Evolutionary conservation across 2,888 invertebrate species (phyloP), one percentile per base, ranked within the genome.

Genomic region (Agriopis aurantiaria): DNA sequence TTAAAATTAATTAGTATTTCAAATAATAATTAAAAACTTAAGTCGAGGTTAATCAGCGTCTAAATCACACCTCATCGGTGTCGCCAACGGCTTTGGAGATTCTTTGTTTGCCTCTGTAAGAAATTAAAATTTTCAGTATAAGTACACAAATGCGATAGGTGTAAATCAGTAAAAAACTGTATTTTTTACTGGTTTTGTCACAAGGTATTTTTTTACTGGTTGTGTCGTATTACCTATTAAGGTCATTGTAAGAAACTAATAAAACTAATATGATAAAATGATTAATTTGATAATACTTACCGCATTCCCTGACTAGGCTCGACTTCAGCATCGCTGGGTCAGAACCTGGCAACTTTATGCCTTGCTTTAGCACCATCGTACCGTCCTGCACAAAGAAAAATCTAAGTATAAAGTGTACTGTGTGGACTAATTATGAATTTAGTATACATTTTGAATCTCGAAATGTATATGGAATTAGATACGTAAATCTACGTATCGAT

Each of bases 341-440:
- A 0, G 86, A 69, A 10, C 85, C 80, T 0, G 94, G 90, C 51
- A 94, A 72, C 76, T 94, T 95, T 41, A 94, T 89, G 51, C 95
- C 95, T 73, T 88, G 91, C 74, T 95, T 95, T 63, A 95, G 79
- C 46, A 95, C 92, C 91, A 95, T 94, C 8, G 92, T 93, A 23
- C 94, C 95, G 76, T 91, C 94, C 95, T 95, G 82, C 4, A 56
- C 8, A 9, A 55, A 55, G 8, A 4, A 56, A 43, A 8, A 40
- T 7, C 0, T 33, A 33, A 33, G 1, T 33, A 4, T 33, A 33
- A 1, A 33, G 3, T 33, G 4, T 33, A 33, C 33, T 3, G 33
- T 33, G 33, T 33, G 5, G 33, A 3, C 23, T 1, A 33, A 33
- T 1, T 33, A 33, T 33, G 23, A 33, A 33, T 33, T 33, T 3